Evolutionary conservation across 2,888 invertebrate genomes (phyloP).

Genomic region (Pterostichus niger): DNA sequence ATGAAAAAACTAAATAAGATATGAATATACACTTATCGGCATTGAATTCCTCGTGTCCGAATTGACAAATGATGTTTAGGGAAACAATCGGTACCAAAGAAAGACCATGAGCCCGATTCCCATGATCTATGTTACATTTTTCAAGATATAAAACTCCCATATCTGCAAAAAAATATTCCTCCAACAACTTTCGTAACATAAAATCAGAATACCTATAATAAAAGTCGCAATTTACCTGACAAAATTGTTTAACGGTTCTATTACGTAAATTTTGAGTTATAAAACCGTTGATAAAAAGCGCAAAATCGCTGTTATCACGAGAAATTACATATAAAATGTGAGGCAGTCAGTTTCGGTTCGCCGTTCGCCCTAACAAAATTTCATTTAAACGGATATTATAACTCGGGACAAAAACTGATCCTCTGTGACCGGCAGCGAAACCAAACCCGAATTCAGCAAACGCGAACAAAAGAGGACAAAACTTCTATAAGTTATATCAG

Average conservation of each 20-base stretch:
- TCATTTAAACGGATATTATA: constrained; percentile 26
- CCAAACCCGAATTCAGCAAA: neutral
- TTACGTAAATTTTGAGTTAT: constrained; percentile 28
- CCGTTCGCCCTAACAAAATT: constrained; percentile 12
- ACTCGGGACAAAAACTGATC: constrained; percentile 20
- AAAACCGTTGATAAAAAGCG: constrained; percentile 16
- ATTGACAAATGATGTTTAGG: no score
- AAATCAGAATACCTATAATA: constrained; percentile 19
- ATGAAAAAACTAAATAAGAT: no score
- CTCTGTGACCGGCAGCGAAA: neutral
- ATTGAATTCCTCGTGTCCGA: no score
- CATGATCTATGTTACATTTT: no score
- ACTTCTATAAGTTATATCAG: neutral
- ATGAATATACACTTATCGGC: no score
- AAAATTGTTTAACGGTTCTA: constrained; percentile 24
- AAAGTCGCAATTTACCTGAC: constrained; percentile 2
- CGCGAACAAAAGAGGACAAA: constrained; percentile 1
- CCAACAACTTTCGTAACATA: neutral
- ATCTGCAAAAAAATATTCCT: no score
- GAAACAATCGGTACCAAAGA: no score
- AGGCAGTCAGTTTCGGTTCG: neutral
- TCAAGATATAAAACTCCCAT: no score
- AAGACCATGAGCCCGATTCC: no score
- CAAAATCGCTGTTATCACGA: constrained; percentile 22
- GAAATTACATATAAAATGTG: constrained; percentile 23